Evolutionary conservation across 2,113 vertebrate genomes (phyloP), one percentile per base, ranked within the genome.

Genomic region (Silurus glanis): DNA sequence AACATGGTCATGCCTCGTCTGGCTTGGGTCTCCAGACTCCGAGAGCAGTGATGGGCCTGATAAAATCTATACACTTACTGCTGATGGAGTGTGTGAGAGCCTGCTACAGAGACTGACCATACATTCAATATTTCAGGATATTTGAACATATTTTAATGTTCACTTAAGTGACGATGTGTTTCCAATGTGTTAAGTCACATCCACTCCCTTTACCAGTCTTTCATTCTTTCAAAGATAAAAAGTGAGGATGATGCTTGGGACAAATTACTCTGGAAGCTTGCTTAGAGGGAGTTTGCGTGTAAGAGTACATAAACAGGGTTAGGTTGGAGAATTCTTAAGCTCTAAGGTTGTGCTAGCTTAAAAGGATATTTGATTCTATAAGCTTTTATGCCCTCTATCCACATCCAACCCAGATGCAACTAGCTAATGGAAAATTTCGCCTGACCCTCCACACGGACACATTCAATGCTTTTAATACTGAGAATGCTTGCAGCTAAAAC

Each of bases 391-490:
- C 55, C 28, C 28, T 25, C 37, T 55, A n/a, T 79, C 69, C 45
- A 78, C 75, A 74, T 75, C 71, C 56, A 78, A 86, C 71, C 37
- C 25, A 4, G 9, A 62, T 53, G 62, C 19, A 74, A 85, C 58
- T 81, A 14, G 19, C 80, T 91, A 87, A 92, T 91, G 89, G 90
- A 89, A 91, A 90, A 90, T 88, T 88, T 86, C 9, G 86, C 85
- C 91, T 83, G 87, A 89, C 87, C 85, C 51, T 82, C 69, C 58
- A 76, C 76, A 85, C 62, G 49, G 71, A 86, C 72, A 82, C 83
- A 88, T 86, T 89, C 80, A 61, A 80, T 85, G 87, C 87, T 89
- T 90, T 90, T 83, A 91, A 79, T 90, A 90, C 83, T 74, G 85
- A 85, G 72, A 85, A 67, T 56, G 80, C 91, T 89, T 71, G 87